Evolutionary conservation across 2,797 vertebrate genomes (phyloP).

Genomic region (Girardinus metallicus): DNA sequence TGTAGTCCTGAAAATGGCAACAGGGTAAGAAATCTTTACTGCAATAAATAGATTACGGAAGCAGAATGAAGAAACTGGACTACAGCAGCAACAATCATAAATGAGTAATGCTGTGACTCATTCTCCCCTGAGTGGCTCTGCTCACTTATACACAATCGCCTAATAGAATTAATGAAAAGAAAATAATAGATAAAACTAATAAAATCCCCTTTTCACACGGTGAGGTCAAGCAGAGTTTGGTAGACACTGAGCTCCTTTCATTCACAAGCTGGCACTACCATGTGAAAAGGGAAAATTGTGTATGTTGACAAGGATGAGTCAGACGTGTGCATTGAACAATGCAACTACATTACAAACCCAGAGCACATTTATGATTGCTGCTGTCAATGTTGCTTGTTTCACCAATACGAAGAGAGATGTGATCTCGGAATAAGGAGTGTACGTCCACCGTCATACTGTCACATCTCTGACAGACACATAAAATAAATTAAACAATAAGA

Average conservation of each 20-base stretch:
- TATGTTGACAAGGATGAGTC: constrained; percentile 13
- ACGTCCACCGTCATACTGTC: constrained; percentile 19
- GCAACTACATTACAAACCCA: constrained; percentile 25
- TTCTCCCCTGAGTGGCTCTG: constrained; percentile 20
- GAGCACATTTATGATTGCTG: constrained; percentile 8
- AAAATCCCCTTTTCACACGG: constrained; percentile 42
- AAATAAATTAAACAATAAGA: constrained; percentile 70
- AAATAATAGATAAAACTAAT: background rate
- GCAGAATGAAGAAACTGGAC: constrained; percentile 13
- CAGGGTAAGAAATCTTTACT: constrained; percentile 24
- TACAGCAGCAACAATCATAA: constrained; percentile 15
- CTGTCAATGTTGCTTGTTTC: constrained; percentile 19
- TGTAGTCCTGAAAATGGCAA: constrained; percentile 52
- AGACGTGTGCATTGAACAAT: constrained; percentile 29
- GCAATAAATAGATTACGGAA: constrained; percentile 28
- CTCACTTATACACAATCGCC: background rate
- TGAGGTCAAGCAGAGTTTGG: constrained; percentile 26
- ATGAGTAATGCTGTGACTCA: constrained; percentile 30
- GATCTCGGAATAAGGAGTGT: constrained; percentile 40
- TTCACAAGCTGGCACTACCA: constrained; percentile 31
- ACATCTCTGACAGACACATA: constrained; percentile 34
- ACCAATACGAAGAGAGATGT: constrained; percentile 18
- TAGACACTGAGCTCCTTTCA: constrained; percentile 6
- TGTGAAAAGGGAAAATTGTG: constrained; percentile 36
- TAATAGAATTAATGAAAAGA: background rate